Conservation (phyloP, 2,113 vertebrate species). For the Cygnus atratus region DNA sequence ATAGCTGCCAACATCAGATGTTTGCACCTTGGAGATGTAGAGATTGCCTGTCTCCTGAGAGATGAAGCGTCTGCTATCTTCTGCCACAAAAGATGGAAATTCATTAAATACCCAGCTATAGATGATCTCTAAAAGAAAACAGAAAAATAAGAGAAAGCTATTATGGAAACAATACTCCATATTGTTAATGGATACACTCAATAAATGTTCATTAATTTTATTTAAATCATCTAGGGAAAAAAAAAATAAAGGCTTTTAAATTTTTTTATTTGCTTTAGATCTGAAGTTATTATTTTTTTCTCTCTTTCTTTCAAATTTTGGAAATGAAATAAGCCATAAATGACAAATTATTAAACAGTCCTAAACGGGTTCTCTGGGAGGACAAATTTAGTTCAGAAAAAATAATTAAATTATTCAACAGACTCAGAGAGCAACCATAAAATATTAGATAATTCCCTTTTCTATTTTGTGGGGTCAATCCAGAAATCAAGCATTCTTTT, state of each 20-base stretch:
- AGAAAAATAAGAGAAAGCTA: neutral
- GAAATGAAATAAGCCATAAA: neutral
- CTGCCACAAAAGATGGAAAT: conserved; percentile 94
- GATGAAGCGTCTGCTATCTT: conserved; percentile 96
- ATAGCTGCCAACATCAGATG: conserved; percentile 95
- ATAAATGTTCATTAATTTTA: neutral
- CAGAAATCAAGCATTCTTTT: neutral
- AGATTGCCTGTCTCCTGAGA: conserved; percentile 96
- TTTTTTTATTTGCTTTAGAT: neutral
- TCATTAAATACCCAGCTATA: conserved; percentile 98
- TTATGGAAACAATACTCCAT: neutral
- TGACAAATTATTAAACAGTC: no score
- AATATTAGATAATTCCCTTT: neutral
- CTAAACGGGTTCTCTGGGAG: neutral
- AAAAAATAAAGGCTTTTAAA: neutral
- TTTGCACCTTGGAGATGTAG: conserved; percentile 96
- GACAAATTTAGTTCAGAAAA: neutral
- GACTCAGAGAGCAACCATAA: neutral
- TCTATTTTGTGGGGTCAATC: neutral
- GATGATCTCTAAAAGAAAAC: conserved; percentile 85
- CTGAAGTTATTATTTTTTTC: neutral
- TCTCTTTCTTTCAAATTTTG: neutral
- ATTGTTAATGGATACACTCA: neutral
- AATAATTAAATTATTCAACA: neutral
- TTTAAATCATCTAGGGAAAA: neutral